Evolutionary conservation across 2,113 vertebrate genomes (phyloP).

Genomic region (Pachycephala philippinensis): DNA sequence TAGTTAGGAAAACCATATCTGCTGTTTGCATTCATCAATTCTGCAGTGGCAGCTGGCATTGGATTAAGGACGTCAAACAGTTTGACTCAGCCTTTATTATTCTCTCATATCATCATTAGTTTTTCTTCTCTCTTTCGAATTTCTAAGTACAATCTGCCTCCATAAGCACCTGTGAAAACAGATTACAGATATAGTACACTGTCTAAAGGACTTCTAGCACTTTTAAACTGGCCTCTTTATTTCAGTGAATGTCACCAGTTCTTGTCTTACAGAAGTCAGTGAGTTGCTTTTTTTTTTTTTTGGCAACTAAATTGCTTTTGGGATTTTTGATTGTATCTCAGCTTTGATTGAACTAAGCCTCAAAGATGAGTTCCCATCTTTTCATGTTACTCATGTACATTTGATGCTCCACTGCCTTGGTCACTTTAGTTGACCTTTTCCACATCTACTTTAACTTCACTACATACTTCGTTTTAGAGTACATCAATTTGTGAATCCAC

Average conservation of each 20-base stretch:
- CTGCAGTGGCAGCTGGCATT: background rate
- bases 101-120: background rate
- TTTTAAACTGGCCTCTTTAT: background rate
- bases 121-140: background rate
- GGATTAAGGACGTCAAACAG: background rate
- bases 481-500: background rate
- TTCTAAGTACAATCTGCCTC: background rate
- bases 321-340: background rate
- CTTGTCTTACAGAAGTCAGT: background rate
- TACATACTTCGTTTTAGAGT: background rate
- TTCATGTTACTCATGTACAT: background rate
- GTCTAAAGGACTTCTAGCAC: background rate
- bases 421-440: background rate
- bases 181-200: background rate
- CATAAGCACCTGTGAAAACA: background rate
- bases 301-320: background rate
- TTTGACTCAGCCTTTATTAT: background rate
- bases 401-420: background rate
- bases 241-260: background rate
- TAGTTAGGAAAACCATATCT: background rate
- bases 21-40: background rate
- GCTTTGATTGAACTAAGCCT: background rate
- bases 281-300: background rate
- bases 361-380: background rate
- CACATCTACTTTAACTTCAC: background rate